Base-by-base conservation (phyloP, 1,140 invertebrate genomes). In the Rhyacophila brunnea region DNA sequence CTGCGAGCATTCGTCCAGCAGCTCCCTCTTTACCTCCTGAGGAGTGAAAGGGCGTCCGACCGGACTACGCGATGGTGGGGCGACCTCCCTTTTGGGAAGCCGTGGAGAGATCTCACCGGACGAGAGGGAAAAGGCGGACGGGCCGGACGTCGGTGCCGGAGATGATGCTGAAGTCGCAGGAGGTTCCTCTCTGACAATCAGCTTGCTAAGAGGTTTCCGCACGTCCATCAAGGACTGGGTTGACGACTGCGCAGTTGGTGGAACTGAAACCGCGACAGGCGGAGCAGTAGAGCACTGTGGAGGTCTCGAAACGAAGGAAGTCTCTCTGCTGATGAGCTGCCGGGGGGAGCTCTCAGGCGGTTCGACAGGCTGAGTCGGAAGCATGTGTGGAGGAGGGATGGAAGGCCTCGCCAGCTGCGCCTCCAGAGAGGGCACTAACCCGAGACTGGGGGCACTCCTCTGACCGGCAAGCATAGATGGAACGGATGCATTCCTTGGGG, bases 381-480 rank as follows among this genome's bases (percentile, higher is more conserved):
- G 58, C 42, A 78, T 53, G 13, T 75, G 72, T 0, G 76, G 74
- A 0, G 87, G 85, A 14, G 87, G 84, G 60, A 84, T 84, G 1
- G 87, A 83, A 1, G 88, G 87, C 44, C 86, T 78, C 0, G 87
- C 87, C 56, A 90, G 68, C 66, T 90, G 88, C 0, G 84, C 87
- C 71, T 89, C 87, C 52, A 90, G 68, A 1, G 87, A 90, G 17
- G 85, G 83, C 17, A 88, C 86, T n/a, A 83, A 68, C 0, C 87
- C 85, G 49, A 88, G 72, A 66, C 80, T 84, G 0, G 85, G 81
- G 0, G 85, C 81, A 28, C 74, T 74, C 46, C 82, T 74, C 70
- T 80, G 80, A n/a, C 64, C 69, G 2, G 68, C 66, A 20, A 67
- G 74, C 67, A 72, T 79, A 67, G 73, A 78, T 67, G 66, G 77